phyloP scores from a whole-genome alignment of 2,797 vertebrate genomes.

The Schizothorax lantsangensis region DNA sequence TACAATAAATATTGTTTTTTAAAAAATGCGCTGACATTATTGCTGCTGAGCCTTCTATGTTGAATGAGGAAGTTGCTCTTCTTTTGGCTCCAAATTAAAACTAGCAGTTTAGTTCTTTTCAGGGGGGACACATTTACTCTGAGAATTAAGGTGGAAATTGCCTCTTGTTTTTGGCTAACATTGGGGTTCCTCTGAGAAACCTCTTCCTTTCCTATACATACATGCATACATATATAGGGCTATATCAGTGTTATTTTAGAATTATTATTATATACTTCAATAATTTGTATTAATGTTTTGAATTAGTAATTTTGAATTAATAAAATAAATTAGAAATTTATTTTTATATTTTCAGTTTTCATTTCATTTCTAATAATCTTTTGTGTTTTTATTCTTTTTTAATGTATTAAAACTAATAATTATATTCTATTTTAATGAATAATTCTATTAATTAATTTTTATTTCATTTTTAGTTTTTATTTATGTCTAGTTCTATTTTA shows the following conservation, averaged over 20 bases:
- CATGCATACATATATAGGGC: no score
- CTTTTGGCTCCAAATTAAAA: background rate
- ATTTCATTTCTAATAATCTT: background rate
- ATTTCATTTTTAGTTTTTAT: background rate
- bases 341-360: background rate
- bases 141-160: background rate
- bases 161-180: background rate
- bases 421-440: no score
- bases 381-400: background rate
- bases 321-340: background rate
- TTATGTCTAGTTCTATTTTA: background rate
- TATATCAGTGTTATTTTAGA: no score
- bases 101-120: background rate
- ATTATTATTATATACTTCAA: no score
- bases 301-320: background rate
- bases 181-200: background rate
- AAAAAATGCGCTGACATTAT: background rate
- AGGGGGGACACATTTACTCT: no score
- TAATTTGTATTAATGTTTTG: background rate
- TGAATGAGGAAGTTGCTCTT: background rate
- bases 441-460: no score
- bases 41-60: background rate
- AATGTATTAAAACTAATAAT: no score
- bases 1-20: background rate
- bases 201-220: background rate